A percentile compares a stretch with the other conserved stretches of the same genome.
Conservation (phyloP, 2,113 vertebrate species). For the Mixornis gularis region DNA sequence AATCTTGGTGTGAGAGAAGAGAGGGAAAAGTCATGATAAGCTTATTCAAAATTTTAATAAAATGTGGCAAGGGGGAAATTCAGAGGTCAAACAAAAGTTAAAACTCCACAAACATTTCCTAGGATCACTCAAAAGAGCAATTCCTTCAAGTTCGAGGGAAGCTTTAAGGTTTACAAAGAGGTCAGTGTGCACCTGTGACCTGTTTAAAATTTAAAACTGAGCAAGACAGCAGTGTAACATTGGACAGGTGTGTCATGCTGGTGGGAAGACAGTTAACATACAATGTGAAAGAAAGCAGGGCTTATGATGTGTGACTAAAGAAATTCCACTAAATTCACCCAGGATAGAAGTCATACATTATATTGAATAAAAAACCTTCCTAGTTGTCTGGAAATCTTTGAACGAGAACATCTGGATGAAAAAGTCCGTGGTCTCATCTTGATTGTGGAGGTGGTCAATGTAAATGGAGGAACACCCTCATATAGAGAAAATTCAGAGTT, state of each 20-base stretch:
- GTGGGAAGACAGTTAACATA: background rate
- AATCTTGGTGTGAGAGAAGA: background rate
- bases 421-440: background rate
- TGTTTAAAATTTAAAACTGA: background rate
- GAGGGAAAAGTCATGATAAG: background rate
- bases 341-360: background rate
- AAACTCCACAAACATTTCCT: background rate
- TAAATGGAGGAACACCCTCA: background rate
- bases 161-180: background rate
- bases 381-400: background rate
- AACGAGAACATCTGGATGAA: background rate
- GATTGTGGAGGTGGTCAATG: background rate
- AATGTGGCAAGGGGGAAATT: background rate
- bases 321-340: background rate
- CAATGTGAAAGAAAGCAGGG: background rate
- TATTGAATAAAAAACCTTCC: background rate
- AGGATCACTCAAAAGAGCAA: background rate
- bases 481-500: background rate
- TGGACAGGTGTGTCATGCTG: background rate
- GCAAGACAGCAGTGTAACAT: background rate
- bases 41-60: background rate
- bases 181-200: background rate
- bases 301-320: background rate
- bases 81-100: background rate
- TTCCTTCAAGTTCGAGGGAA: background rate